These are phyloP conservation scores for Cheumatopsyche charites DNA, from an alignment of 1,140 invertebrate genomes.

Conservation along the genomic window DNA sequence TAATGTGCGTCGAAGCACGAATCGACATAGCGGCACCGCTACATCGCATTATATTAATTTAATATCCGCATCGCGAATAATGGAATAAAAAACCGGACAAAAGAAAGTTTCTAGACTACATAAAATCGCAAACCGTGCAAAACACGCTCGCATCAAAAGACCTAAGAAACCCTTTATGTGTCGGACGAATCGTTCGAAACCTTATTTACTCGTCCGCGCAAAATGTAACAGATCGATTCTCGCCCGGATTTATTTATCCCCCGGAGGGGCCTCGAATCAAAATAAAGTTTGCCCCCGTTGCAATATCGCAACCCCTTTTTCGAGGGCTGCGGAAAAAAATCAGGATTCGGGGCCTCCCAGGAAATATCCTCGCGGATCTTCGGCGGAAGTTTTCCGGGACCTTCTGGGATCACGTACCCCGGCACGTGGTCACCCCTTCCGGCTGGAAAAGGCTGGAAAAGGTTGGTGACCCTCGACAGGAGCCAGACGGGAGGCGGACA, in stretches of 20 bases:
- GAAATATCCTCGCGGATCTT: background rate
- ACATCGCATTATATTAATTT: background rate
- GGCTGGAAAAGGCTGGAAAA: constrained; percentile 15
- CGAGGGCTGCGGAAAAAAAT: no score
- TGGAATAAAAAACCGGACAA: background rate
- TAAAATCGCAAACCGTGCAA: background rate
- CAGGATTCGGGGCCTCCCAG: no score
- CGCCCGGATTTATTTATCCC: constrained; percentile 1
- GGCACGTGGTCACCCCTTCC: background rate
- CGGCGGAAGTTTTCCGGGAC: background rate
- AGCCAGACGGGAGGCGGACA: constrained; percentile 30
- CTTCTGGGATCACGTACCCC: background rate
- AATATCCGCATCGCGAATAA: background rate
- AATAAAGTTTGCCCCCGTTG: background rate
- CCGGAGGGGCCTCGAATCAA: background rate
- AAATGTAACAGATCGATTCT: constrained; percentile 1
- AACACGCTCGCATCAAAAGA: background rate
- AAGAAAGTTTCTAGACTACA: background rate
- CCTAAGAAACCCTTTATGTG: constrained; percentile 18
- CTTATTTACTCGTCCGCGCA: background rate
- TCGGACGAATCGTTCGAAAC: background rate
- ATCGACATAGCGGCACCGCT: no score
- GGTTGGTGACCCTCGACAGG: constrained; percentile 32
- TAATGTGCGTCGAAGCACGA: no score
- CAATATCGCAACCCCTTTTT: background rate